Evolutionary conservation across 2,797 vertebrate species (phyloP), one percentile per base, ranked within the genome.

Genomic region (Limosa lapponica): DNA sequence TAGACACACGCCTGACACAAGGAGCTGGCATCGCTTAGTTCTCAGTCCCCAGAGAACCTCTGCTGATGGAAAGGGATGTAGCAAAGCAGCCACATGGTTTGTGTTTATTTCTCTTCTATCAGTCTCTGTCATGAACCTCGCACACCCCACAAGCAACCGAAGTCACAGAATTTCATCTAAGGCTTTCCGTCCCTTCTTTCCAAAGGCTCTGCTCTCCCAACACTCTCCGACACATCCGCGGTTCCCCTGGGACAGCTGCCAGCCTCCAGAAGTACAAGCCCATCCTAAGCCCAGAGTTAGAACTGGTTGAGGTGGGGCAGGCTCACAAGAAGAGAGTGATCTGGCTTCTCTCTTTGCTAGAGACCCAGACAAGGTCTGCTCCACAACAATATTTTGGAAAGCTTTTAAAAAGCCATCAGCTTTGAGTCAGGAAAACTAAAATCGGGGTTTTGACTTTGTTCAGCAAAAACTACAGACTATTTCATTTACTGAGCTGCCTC

Each of bases 61-160:
- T 84, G 46, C 37, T 82, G 54, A 93, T 12, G 48, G 51, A 72
- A 78, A 58, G 39, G 61, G 51, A 48, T 2, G 0, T 4, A 87
- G 57, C 13, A 87, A 84, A 41, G 43, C 77, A 82, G 73, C 37
- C 95, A 95, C 73, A 91, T 69, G 90, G 2, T 80, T 91, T 95
- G 74, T 91, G 80, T 94, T 94, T 88, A 69, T 82, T 94, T 94
- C 89, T 89, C 86, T 91, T 93, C 87, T 95, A 92, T 90, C 93
- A 89, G 59, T 48, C 73, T 84, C 69, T 92, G 77, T 73, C 73
- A 90, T 55, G 57, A 89, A 84, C 55, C 44, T 79, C 70, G 93
- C 81, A 82, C 83, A 84, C 62, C 14, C n/a, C 51, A 49, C 88
- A 94, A 94, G 87, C 73, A 96, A 87, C 8, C 71, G 69, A 95